phyloP scores from a whole-genome alignment of 2,888 invertebrate genomes.

The Eupithecia exiguata region DNA sequence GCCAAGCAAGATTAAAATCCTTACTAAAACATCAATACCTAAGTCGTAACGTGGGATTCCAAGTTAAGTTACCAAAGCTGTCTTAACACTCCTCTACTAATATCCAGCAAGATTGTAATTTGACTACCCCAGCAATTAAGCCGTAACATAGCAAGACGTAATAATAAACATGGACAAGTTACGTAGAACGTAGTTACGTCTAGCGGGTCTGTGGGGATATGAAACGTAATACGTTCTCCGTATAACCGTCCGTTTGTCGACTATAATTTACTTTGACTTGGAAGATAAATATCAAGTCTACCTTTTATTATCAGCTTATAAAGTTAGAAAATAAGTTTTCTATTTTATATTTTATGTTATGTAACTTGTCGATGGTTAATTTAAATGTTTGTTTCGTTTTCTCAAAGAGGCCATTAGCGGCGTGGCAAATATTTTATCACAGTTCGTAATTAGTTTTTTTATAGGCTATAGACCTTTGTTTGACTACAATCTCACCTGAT shows the following conservation, averaged over 20 bases:
- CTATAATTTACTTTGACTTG: not conserved
- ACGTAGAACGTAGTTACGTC: not conserved
- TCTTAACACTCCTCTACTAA: not conserved
- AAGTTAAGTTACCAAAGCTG: not conserved
- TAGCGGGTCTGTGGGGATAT: not conserved
- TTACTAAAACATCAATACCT: not conserved
- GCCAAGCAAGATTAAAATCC: not conserved
- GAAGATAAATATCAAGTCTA: not conserved
- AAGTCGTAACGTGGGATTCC: not conserved
- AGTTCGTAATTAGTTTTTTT: too few relatives aligned
- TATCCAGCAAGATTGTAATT: not conserved
- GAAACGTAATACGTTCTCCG: constrained; percentile 3
- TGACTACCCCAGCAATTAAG: not conserved
- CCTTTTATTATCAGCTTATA: not conserved
- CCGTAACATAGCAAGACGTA: not conserved
- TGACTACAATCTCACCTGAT: too few relatives aligned
- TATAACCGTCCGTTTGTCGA: not conserved
- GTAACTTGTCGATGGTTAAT: not conserved
- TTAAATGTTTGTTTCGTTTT: not conserved
- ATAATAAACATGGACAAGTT: constrained; percentile 3
- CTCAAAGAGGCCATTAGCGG: too few relatives aligned
- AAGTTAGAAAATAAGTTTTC: not conserved
- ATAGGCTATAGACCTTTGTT: too few relatives aligned
- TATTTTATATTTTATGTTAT: not conserved
- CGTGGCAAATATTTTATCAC: too few relatives aligned